Conservation (phyloP, 2,113 vertebrate species). For the Opisthocomus hoazin region DNA sequence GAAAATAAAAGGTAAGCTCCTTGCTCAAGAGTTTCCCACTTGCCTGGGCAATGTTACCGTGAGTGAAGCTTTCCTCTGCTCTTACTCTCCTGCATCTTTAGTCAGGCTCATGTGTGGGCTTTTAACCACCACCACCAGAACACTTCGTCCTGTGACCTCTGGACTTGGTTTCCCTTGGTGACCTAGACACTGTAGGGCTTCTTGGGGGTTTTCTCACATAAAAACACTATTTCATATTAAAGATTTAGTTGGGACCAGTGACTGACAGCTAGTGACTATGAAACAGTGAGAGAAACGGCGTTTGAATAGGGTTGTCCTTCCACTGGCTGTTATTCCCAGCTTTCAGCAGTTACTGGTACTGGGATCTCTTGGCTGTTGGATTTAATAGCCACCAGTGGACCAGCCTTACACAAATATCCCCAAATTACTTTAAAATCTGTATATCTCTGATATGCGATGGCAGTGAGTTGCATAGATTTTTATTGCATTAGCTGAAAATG, state of each 20-base stretch:
- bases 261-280: neutral
- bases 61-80: neutral
- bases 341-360: neutral
- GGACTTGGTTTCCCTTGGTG: neutral
- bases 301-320: neutral
- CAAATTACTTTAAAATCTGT: neutral
- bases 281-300: accelerated
- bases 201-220: neutral
- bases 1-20: neutral
- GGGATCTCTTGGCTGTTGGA: neutral
- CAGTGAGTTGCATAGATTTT: neutral
- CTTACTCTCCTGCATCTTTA: neutral
- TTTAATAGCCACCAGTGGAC: neutral
- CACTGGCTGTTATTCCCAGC: neutral
- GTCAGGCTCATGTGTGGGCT: accelerated
- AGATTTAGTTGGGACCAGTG: accelerated
- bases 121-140: neutral
- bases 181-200: neutral
- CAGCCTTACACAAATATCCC: neutral
- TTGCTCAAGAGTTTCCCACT: neutral
- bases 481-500: neutral
- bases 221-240: neutral
- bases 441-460: neutral
- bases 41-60: neutral
- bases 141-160: neutral